Evolutionary conservation across 2,888 invertebrate species (phyloP).

Genomic region (Steinernema hermaphroditum): DNA sequence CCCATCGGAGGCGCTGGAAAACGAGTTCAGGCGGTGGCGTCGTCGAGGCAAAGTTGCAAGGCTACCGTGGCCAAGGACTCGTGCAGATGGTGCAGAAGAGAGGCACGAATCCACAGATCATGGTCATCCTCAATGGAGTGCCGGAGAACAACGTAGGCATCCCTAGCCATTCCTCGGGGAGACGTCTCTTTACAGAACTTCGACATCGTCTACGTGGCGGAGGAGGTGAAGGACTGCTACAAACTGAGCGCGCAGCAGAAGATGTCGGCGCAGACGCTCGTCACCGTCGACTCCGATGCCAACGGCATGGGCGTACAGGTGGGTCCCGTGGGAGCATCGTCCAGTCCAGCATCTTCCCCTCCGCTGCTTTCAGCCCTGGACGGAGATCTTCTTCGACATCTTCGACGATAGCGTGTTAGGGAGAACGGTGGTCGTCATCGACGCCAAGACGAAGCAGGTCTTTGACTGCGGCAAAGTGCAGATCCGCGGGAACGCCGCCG

Average conservation of each 20-base stretch:
- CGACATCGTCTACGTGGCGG: conserved; percentile 19
- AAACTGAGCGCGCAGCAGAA: conserved; percentile 32
- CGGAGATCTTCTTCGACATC: conserved; percentile 31
- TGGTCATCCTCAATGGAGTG: conserved; percentile 33
- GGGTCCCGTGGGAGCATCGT: too few relatives aligned
- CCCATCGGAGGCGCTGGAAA: too few relatives aligned
- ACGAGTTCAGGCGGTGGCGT: conserved; percentile 20
- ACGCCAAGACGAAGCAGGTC: conserved; percentile 33
- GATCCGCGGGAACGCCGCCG: conserved; percentile 2
- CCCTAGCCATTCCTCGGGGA: too few relatives aligned
- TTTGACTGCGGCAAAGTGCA: conserved; percentile 35
- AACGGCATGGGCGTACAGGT: conserved; percentile 35
- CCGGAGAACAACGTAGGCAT: neutral
- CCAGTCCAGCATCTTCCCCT: too few relatives aligned
- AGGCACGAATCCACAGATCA: neutral
- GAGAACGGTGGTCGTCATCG: conserved; percentile 31
- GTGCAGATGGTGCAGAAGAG: conserved; percentile 28
- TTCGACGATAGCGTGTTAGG: conserved; percentile 22
- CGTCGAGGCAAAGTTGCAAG: conserved; percentile 25
- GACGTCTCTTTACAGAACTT: conserved; percentile 24
- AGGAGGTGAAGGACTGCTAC: conserved; percentile 32
- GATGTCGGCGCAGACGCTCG: conserved; percentile 9
- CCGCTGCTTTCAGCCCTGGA: conserved; percentile 36
- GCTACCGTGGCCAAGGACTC: conserved; percentile 33
- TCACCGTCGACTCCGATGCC: conserved; percentile 32